These are phyloP conservation scores for Melanargia galathea DNA, from an alignment of 2,888 invertebrate genomes.

Conservation along the genomic window DNA sequence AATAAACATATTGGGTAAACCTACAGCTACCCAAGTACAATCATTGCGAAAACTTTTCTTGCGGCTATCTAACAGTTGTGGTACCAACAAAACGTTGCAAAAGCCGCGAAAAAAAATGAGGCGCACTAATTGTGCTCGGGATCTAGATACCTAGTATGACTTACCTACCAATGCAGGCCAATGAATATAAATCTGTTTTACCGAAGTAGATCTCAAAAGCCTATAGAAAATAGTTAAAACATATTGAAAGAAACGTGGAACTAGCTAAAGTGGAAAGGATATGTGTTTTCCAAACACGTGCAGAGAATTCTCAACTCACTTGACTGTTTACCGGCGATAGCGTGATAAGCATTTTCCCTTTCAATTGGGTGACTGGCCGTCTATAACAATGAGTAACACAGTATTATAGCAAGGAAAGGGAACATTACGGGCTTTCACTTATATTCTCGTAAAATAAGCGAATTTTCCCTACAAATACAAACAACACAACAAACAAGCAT, in stretches of 20 bases:
- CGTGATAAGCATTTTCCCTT: constrained; percentile 79
- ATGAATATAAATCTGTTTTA: not conserved
- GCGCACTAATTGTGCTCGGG: no score
- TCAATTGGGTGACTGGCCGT: constrained; percentile 77
- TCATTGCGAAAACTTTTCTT: no score
- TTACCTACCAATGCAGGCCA: not conserved
- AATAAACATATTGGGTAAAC: no score
- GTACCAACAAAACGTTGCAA: no score
- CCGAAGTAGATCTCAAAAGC: constrained; percentile 3
- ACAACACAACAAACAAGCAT: no score
- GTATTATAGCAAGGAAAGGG: constrained; percentile 17
- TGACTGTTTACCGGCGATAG: constrained; percentile 76
- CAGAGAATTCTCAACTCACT: constrained; percentile 76
- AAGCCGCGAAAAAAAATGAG: no score
- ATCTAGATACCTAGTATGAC: no score
- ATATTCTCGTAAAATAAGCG: constrained; percentile 13
- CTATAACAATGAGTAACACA: constrained; percentile 41
- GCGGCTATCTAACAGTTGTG: no score
- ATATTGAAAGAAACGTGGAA: constrained; percentile 48
- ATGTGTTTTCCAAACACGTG: constrained; percentile 70
- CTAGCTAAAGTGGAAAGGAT: constrained; percentile 75
- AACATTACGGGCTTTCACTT: constrained; percentile 11
- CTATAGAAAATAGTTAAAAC: constrained; percentile 26
- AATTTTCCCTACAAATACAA: constrained; percentile 5
- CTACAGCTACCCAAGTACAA: no score